These are phyloP conservation scores for Rousettus leschenaultii DNA, from an alignment of 2,113 vertebrate species.

Conservation along the genomic window DNA sequence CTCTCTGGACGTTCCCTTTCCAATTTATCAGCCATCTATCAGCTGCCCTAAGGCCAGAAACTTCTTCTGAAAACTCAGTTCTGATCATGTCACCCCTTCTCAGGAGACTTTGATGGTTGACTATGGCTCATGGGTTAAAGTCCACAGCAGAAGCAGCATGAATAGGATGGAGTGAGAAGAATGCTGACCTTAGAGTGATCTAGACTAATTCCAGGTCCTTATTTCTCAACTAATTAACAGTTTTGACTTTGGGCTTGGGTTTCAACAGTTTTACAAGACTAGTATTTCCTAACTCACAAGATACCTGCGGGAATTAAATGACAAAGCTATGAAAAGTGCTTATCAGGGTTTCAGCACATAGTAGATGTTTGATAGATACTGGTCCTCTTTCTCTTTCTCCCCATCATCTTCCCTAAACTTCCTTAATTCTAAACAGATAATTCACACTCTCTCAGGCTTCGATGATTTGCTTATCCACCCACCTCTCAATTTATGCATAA, in stretches of 20 bases:
- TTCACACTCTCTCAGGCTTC: background rate
- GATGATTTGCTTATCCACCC: background rate
- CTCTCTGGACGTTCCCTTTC: background rate
- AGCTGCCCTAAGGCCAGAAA: background rate
- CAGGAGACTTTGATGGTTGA: background rate
- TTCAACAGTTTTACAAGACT: background rate
- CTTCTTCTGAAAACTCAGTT: background rate
- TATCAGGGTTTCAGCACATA: no score
- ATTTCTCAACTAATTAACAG: background rate
- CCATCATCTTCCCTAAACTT: rapidly evolving
- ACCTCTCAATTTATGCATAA: background rate
- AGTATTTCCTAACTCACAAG: background rate
- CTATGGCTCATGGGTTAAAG: background rate
- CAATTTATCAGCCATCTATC: background rate
- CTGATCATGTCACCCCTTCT: background rate
- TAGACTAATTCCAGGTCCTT: background rate
- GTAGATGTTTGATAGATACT: background rate
- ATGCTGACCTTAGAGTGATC: rapidly evolving
- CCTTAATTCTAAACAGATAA: background rate
- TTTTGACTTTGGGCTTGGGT: background rate
- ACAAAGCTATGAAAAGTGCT: no score
- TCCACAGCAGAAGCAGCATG: background rate
- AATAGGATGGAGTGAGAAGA: background rate
- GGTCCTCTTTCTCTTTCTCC: background rate
- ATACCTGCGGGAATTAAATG: background rate